Conservation (phyloP, 30 jellyfish, hydroid and myxozoan species). For the Turritopsis rubra region DNA sequence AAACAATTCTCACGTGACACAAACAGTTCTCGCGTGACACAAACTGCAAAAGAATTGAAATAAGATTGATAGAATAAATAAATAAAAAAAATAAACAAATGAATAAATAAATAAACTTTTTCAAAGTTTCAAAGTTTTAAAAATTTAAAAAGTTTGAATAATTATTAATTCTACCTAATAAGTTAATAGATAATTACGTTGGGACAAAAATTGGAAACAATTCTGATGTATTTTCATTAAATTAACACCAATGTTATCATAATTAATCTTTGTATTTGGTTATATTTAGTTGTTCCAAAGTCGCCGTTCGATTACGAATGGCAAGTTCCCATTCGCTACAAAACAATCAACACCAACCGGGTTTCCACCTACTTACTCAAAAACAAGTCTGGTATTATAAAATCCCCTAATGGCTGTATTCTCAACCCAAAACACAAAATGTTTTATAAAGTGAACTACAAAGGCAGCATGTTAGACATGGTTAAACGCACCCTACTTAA, state of each 20-base stretch:
- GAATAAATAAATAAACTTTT: not conserved
- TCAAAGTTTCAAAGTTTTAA: not conserved
- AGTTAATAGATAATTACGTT: too few relatives aligned
- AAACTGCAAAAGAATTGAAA: too few relatives aligned
- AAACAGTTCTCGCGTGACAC: too few relatives aligned
- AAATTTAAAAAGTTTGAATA: too few relatives aligned
- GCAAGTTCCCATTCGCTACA: constrained; percentile 70
- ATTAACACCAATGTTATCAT: not conserved
- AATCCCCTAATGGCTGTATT: constrained; percentile 20
- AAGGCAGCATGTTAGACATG: constrained; percentile 39
- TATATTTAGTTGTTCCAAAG: not conserved
- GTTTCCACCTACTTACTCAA: constrained; percentile 20
- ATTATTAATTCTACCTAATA: too few relatives aligned
- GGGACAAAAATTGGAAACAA: too few relatives aligned
- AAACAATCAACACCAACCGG: constrained; percentile 8
- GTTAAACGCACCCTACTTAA: constrained; percentile 31
- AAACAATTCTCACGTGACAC: not conserved
- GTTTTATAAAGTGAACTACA: constrained; percentile 62
- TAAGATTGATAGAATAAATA: too few relatives aligned
- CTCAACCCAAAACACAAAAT: constrained; percentile 54
- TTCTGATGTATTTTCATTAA: too few relatives aligned
- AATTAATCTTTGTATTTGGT: not conserved
- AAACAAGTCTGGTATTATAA: constrained; percentile 30
- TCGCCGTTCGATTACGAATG: constrained; percentile 39
- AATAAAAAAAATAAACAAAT: too few relatives aligned